Conservation (phyloP, 2,113 vertebrate species). For the Brienomyrus brachyistius region DNA sequence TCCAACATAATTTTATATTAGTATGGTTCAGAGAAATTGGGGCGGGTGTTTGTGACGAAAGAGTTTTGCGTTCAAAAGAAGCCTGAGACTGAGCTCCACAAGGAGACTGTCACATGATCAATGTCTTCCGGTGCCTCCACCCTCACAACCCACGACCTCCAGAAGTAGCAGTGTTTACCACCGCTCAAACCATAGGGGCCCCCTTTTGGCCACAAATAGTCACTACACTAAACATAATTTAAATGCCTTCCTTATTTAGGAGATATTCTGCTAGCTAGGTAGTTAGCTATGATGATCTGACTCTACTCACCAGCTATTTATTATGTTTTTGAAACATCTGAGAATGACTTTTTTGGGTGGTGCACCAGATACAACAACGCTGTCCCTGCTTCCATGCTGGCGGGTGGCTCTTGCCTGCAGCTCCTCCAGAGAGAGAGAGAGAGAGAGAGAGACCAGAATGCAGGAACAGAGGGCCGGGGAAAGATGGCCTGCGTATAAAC, state of each 20-base stretch:
- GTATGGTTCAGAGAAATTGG: neutral
- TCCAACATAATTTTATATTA: neutral
- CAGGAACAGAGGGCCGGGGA: constrained; percentile 7
- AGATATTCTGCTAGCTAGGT: neutral
- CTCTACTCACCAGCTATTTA: neutral
- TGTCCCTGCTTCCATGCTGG: neutral
- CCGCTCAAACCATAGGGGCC: neutral
- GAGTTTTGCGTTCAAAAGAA: neutral
- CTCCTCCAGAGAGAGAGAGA: neutral
- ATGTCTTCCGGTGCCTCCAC: neutral
- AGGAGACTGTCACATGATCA: neutral
- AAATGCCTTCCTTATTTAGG: neutral
- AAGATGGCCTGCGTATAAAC: constrained; percentile 27
- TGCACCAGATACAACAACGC: neutral
- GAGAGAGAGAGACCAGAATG: neutral
- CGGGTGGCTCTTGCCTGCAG: neutral
- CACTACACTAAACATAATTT: neutral
- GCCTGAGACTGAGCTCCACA: neutral
- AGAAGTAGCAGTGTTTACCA: neutral
- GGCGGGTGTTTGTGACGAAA: neutral
- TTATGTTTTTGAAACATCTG: neutral
- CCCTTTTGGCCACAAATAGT: neutral
- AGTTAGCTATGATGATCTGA: neutral
- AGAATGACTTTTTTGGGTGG: neutral
- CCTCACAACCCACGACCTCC: neutral